Percentiles rank a stretch among this genome's conserved stretches.
These are phyloP conservation scores for Okapia johnstoni DNA, from an alignment of 2,113 vertebrate genomes.

Conservation along the genomic window DNA sequence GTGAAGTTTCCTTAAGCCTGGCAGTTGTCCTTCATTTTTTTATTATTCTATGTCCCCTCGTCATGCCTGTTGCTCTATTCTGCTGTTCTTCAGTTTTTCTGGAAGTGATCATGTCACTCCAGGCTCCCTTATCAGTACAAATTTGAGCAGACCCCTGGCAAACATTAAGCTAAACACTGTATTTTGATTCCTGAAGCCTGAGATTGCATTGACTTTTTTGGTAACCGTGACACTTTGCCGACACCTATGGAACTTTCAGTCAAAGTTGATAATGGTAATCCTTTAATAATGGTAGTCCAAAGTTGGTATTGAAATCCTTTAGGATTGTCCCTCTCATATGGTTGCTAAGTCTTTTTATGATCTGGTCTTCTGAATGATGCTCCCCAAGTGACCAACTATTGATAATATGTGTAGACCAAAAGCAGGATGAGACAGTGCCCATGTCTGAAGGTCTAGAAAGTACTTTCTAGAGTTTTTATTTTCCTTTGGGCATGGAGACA, in stretches of 20 bases:
- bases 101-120: background rate
- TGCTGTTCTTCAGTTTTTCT: background rate
- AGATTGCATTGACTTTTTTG: background rate
- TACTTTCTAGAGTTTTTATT: conserved; percentile 12
- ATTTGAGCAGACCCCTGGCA: background rate
- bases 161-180: background rate
- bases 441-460: background rate
- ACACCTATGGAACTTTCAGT: background rate
- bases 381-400: background rate
- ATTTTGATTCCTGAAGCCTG: background rate
- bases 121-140: background rate
- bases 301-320: background rate
- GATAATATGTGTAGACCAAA: background rate
- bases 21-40: background rate
- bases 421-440: background rate
- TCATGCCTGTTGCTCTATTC: background rate
- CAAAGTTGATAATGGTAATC: background rate
- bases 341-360: background rate
- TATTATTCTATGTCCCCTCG: background rate
- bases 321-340: background rate
- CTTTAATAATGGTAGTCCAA: background rate
- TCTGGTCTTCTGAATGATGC: background rate
- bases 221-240: background rate
- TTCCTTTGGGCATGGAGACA: background rate
- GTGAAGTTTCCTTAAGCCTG: background rate